Percentiles rank a stretch among this genome's conserved stretches.
phyloP scores from a whole-genome alignment of 2,113 vertebrate species.

The Probosciger aterrimus region DNA sequence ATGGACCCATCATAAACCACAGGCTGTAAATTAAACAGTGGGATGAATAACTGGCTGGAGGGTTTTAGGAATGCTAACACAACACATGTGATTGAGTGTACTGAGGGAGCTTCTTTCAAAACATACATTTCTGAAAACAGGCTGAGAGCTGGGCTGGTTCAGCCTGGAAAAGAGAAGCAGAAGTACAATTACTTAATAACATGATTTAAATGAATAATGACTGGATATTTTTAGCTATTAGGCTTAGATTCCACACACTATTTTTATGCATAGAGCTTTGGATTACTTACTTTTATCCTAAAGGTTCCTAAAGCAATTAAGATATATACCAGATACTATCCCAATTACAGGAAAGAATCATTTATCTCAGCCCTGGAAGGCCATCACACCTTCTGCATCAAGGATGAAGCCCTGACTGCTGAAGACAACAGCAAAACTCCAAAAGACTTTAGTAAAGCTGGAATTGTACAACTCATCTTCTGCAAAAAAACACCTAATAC shows the following conservation, averaged over 20 bases:
- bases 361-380: not conserved
- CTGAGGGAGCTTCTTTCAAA: not conserved
- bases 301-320: not conserved
- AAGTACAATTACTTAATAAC: not conserved
- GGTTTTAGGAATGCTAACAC: conserved; percentile 32
- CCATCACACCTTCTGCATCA: not conserved
- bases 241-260: not conserved
- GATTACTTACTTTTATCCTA: not conserved
- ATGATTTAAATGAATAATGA: not conserved
- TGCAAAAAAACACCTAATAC: not conserved
- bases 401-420: not conserved
- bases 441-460: not conserved
- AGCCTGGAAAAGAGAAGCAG: not conserved
- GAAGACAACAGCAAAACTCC: not conserved
- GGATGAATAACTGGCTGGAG: conserved; percentile 1
- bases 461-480: not conserved
- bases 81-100: not conserved
- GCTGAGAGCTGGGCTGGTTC: not conserved
- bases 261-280: not conserved
- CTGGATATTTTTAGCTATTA: not conserved
- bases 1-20: not conserved
- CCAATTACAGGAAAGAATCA: not conserved
- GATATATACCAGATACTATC: not conserved
- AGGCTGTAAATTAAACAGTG: conserved; percentile 46
- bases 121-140: not conserved